Percentiles rank a stretch among this genome's conserved stretches.
These are phyloP conservation scores for Sussaba pulchella DNA, from an alignment of 2,888 invertebrate species.

Conservation along the genomic window DNA sequence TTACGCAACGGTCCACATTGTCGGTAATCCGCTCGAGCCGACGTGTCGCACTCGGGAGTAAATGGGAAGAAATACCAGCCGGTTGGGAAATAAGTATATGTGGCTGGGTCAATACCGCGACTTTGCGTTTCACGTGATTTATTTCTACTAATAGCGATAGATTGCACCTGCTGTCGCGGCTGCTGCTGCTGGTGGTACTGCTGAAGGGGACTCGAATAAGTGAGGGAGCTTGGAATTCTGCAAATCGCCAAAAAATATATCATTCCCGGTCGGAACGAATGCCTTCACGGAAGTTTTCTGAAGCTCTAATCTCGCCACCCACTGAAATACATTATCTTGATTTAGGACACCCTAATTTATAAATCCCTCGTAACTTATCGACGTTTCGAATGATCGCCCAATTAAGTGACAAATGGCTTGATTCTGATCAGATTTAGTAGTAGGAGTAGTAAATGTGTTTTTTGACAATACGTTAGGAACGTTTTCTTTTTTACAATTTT, in stretches of 20 bases:
- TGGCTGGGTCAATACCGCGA: slow-evolving; percentile 34
- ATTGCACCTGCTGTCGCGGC: slow-evolving; percentile 40
- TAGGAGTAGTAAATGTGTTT: no score
- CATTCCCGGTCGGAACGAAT: slow-evolving; percentile 31
- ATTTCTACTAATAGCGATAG: slow-evolving; percentile 31
- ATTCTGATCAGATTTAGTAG: background rate
- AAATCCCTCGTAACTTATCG: slow-evolving; percentile 11
- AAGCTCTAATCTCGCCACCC: background rate
- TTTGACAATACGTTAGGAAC: no score
- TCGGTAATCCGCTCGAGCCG: slow-evolving; percentile 28
- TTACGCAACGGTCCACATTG: slow-evolving; percentile 43
- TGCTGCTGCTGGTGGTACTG: slow-evolving; percentile 21
- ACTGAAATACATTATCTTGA: slow-evolving; percentile 10
- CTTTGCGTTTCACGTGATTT: slow-evolving; percentile 52
- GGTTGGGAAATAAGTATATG: slow-evolving; percentile 50
- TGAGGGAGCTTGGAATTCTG: slow-evolving; percentile 2
- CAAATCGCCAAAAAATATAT: slow-evolving; percentile 34
- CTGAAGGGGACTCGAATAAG: slow-evolving; percentile 30
- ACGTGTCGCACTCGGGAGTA: slow-evolving; percentile 22
- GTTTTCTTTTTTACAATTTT: no score
- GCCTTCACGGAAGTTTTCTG: background rate
- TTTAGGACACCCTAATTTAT: slow-evolving; percentile 3
- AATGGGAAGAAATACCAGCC: slow-evolving; percentile 29
- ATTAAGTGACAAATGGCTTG: background rate
- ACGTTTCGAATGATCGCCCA: background rate